Base-by-base conservation (phyloP, 2,797 vertebrate species). In the Pantherophis vulpinus region DNA sequence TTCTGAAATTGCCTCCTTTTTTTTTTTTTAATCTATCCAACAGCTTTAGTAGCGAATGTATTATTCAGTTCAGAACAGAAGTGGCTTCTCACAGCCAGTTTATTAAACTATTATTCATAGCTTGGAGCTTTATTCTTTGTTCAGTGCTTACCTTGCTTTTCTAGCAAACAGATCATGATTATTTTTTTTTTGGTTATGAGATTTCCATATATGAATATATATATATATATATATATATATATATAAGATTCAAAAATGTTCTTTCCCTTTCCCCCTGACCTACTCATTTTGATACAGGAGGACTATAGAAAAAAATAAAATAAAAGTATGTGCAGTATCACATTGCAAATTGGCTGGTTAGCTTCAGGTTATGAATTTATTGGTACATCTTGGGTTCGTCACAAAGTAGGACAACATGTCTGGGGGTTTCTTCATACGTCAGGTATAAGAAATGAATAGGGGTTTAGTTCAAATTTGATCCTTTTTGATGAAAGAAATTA, bases 1-100 rank as follows among this genome's bases (percentile, higher is more conserved):
- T 83, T 47, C 42, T 83, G 27, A 20, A 90, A 54, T 11, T 9
- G 70, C 6, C 32, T 10, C 27, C 13, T 59, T 66, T 70, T 54
- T 70, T 54, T 51, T 37, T 89, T 58, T 88, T 32, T 88, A 88
- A 5, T 25, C 55, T 88, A 61, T 27, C 51, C 9, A 47, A 42
- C 87, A 66, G 5, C 3, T 51, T 92, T 94, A 88, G 51, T 37
- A 47, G n/a, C 1, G 92, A 9, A 11, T 20, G 94, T 88, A 58
- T 10, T 90, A 70, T 20, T 90, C 8, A 90, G 6, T 25, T 63
- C 29, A 93, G 20, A 92, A n/a, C 91, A 88, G 92, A 92, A 89
- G 3, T 61, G 3, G 1, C 83, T 95, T 90, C 91, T 93, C 37
- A 42, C 14, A n/a, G 32, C 16, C 61, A 74, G n/a, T 37, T 92